Conservation (phyloP, 1,140 invertebrate species). For the Eriocheir sinensis region DNA sequence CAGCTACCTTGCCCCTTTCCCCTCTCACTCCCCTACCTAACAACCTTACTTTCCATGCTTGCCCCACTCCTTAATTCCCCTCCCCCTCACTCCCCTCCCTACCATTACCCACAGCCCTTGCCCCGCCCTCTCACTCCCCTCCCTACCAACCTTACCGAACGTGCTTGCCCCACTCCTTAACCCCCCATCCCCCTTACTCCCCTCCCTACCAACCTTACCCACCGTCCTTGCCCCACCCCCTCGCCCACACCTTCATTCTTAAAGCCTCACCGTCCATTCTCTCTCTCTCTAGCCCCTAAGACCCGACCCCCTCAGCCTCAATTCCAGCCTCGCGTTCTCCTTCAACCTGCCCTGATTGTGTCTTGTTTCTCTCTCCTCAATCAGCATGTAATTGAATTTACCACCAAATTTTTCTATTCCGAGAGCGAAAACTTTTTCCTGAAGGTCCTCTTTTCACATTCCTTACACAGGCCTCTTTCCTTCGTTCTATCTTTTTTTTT, state of each 20-base stretch:
- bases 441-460: conserved; percentile 2
- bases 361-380: background rate
- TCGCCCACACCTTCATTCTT: background rate
- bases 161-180: background rate
- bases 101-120: too few species aligned
- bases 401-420: conserved; percentile 1
- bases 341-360: conserved; percentile 18
- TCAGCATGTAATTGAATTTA: conserved; percentile 17
- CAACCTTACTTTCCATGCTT: too few species aligned
- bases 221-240: too few species aligned
- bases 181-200: background rate
- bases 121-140: too few species aligned
- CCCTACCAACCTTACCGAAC: too few species aligned
- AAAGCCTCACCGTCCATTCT: background rate
- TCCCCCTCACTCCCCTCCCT: too few species aligned
- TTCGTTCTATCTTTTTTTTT: background rate
- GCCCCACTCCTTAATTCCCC: too few species aligned
- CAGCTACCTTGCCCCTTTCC: too few species aligned
- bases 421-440: background rate
- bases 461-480: background rate
- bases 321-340: background rate
- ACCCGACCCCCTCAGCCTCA: background rate
- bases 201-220: too few species aligned
- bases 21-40: too few species aligned
- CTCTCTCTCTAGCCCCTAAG: background rate